Evolutionary conservation across 2,113 vertebrate species (phyloP).

Genomic region (Anser brachyrhynchus): DNA sequence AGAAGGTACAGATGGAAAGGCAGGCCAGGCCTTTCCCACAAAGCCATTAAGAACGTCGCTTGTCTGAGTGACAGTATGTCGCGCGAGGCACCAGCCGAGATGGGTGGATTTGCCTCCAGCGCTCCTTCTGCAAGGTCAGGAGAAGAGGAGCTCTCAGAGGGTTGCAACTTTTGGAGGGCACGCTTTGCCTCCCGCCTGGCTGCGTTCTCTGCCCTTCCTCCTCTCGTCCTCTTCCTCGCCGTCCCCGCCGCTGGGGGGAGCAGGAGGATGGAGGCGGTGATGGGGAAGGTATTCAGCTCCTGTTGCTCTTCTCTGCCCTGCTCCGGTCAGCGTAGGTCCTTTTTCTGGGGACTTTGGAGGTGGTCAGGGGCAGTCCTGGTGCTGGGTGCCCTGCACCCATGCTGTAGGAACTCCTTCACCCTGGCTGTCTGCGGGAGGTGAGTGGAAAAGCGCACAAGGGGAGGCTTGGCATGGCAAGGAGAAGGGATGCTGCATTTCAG

Average conservation of each 20-base stretch:
- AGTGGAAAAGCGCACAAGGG: background rate
- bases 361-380: background rate
- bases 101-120: constrained; percentile 75
- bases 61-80: constrained; percentile 77
- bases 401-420: background rate
- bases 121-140: constrained; percentile 78
- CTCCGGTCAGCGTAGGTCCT: background rate
- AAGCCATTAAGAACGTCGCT: constrained; percentile 79
- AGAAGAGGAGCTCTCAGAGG: constrained; percentile 62
- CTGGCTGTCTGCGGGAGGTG: background rate
- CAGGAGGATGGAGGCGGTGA: background rate
- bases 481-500: background rate
- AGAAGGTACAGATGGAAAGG: constrained; percentile 85
- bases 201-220: background rate
- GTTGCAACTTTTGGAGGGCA: constrained; percentile 31
- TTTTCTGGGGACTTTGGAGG: background rate
- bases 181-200: background rate
- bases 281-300: background rate
- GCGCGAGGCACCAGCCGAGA: constrained; percentile 69
- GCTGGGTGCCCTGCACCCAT: background rate
- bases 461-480: background rate
- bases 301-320: background rate
- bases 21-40: constrained; percentile 81
- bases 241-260: background rate
- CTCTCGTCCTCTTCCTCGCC: background rate